Evolutionary conservation across 2,113 vertebrate genomes (phyloP), one percentile per base, ranked within the genome.

Genomic region (Tiliqua scincoides): DNA sequence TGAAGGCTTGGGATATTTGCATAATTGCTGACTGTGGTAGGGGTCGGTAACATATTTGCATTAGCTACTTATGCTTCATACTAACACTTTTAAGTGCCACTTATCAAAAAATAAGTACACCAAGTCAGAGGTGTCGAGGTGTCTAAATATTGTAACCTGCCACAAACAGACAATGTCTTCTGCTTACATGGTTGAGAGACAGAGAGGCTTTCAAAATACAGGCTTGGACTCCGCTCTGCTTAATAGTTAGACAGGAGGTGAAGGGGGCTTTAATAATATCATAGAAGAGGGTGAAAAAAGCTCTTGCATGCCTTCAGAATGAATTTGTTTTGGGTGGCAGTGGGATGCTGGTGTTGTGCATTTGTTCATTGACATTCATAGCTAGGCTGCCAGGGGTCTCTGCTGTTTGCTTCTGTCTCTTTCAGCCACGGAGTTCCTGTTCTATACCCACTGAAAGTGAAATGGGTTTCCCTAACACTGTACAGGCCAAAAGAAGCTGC

Each of bases 21-120:
- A 97, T 97, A 97, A 97, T 97, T 96, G 95, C 96, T 95, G 95
- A 95, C 94, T 93, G 92, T 96, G 95, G 93, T 95, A 96, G 95
- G 95, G 96, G 96, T 97, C 95, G 89, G 94, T 96, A 97, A 97
- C 96, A 96, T 97, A 97, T 97, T 97, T 97, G 96, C 96, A 97
- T 97, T 97, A 97, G 96, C 96, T 96, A 95, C 96, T 97, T 97
- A 96, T 92, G 96, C 95, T 96, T 94, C 96, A 94, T 95, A 96
- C 96, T 94, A 95, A 95, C 95, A 96, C 91, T 97, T 96, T 96
- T 93, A 97, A 97, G 95, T 92, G 96, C 94, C 96, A 96, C 95
- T 97, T 96, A 96, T 95, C 92, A 86, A 93, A 48, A 96, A 96
- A 96, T 96, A 96, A 96, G 94, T 96, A 95, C 95, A 95, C 93